Conservation (phyloP, 2,797 vertebrate species). For the Platyrinchus mystaceus region DNA sequence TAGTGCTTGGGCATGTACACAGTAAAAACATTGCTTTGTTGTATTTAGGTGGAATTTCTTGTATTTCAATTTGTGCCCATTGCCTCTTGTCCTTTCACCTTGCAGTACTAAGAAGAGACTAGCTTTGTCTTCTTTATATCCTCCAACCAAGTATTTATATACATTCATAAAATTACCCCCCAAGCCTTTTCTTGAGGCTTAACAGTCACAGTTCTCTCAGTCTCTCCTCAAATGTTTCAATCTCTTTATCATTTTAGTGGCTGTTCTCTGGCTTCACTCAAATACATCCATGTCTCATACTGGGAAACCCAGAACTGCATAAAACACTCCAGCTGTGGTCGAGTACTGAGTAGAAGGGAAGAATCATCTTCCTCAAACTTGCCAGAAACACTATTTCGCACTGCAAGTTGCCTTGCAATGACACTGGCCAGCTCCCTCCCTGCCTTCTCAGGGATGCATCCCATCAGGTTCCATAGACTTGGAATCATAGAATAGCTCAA, state of each 20-base stretch:
- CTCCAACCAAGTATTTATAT: background rate
- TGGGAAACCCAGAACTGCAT: background rate
- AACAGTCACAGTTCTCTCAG: background rate
- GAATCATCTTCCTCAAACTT: background rate
- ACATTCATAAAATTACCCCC: background rate
- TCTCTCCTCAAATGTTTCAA: background rate
- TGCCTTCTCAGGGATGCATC: background rate
- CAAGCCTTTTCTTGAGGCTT: background rate
- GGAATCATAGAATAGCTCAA: background rate
- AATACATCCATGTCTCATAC: accelerated
- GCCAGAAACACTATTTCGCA: background rate
- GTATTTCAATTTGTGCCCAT: background rate
- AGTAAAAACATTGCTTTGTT: background rate
- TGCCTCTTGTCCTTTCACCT: background rate
- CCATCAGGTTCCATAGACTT: background rate
- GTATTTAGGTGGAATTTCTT: background rate
- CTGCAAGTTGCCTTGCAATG: background rate
- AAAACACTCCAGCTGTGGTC: background rate
- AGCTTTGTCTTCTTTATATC: background rate
- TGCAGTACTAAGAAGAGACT: background rate
- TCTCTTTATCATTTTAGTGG: background rate
- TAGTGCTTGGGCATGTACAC: background rate
- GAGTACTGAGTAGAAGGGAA: background rate
- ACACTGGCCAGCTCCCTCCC: background rate
- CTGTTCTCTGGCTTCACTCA: background rate